These are phyloP conservation scores for Melanerpes aurifrons DNA, from an alignment of 2,113 vertebrate genomes.

Conservation along the genomic window DNA sequence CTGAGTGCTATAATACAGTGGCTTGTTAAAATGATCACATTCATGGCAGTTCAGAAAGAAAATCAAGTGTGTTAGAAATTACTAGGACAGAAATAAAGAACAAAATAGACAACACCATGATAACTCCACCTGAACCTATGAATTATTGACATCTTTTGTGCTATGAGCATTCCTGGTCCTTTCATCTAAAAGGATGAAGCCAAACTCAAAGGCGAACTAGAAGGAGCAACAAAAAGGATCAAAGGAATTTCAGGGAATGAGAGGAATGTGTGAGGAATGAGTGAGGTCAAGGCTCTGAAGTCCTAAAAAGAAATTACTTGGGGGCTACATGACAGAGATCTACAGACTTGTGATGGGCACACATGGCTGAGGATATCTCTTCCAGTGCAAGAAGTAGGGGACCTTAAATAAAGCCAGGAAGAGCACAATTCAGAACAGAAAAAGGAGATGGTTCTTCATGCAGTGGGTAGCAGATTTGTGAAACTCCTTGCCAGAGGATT, in stretches of 20 bases:
- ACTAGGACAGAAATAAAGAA: not conserved
- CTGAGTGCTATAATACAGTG: not conserved
- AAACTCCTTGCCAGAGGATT: not conserved
- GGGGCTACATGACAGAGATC: not conserved
- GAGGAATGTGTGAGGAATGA: not conserved
- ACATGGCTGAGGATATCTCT: not conserved
- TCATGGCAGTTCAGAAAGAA: not conserved
- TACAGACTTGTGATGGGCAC: not conserved
- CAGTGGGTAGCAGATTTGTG: not conserved
- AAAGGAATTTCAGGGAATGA: conserved; percentile 40
- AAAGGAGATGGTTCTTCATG: not conserved
- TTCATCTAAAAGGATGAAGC: not conserved
- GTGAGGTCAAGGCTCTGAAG: not conserved
- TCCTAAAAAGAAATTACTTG: not conserved
- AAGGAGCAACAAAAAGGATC: not conserved
- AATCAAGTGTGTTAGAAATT: not conserved
- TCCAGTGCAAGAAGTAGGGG: not conserved
- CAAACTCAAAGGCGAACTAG: not conserved
- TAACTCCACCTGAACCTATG: not conserved
- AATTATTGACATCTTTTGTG: not conserved
- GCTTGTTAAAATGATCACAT: not conserved
- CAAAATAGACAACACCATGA: not conserved
- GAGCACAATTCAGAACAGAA: not conserved
- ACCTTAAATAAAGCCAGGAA: not conserved
- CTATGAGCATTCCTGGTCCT: not conserved